Evolutionary conservation across 2,797 vertebrate genomes (phyloP), one percentile per base, ranked within the genome.

Genomic region (Rhynchonycteris naso): DNA sequence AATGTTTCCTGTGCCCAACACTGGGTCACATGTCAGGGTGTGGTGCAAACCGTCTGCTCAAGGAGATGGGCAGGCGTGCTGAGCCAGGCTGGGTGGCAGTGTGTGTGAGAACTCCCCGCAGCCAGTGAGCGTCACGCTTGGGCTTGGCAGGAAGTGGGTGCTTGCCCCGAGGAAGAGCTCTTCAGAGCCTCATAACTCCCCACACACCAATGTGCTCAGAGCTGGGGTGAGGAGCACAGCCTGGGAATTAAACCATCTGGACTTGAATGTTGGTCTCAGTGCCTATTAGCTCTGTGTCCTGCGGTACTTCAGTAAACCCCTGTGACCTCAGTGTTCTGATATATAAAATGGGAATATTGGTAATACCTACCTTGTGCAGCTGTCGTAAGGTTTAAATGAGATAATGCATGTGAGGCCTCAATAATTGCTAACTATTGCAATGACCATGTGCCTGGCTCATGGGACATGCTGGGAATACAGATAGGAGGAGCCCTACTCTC

Each of bases 381-480:
- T 65, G 38, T 61, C 56, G 86, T 68, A 66, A 58, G 47, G 26
- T 90, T 63, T 94, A 79, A 75, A 54, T 63, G 81, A 91, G 69
- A 52, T 18, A n/a, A 65, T 33, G 26, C 6, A 0, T 12, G 1
- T 9, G 66, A 83, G 85, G 21, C 26, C 14, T 85, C 21, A 11
- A 0, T 47, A 58, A 72, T 58, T 65, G n/a, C 38, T 54, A 33
- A 16, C 54, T 35, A 5, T 26, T 22, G 3, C 58, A 52, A 28
- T 22, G 28, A 18, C 18, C 68, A 12, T 0, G 5, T 19, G 28
- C 19, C 68, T 68, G 74, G 65, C 10, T 74, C 43, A 8, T 22
- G 66, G 43, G 4, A 58, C 30, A 38, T 9, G 18, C 9, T 15
- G 43, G 63, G n/a, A 26, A 16, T 50, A 33, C 15, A 52, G 52